phyloP scores from a whole-genome alignment of 1,140 invertebrate genomes.

The Drosophila sucinea region DNA sequence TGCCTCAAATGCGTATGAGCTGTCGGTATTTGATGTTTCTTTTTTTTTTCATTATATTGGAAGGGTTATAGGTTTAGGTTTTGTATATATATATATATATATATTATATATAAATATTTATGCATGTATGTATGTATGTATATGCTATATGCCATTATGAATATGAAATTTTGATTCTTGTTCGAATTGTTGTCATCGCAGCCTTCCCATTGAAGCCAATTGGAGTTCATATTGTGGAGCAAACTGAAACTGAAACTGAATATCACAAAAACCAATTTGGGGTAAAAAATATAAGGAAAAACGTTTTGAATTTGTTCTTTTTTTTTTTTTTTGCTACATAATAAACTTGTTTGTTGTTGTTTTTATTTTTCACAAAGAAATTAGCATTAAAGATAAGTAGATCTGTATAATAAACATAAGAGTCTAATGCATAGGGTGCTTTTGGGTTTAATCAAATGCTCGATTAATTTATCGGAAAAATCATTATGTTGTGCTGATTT shows the following conservation, averaged over 20 bases:
- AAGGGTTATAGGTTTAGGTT: slow-evolving; percentile 53
- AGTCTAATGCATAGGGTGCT: slow-evolving; percentile 64
- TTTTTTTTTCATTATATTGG: slow-evolving; percentile 35
- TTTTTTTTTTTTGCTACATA: slow-evolving; percentile 66
- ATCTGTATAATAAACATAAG: slow-evolving; percentile 77
- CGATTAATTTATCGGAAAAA: slow-evolving; percentile 66
- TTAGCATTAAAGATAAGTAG: slow-evolving; percentile 69
- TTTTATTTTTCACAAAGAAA: slow-evolving; percentile 74
- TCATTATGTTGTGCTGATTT: slow-evolving; percentile 69
- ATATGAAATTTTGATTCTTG: slow-evolving; percentile 78
- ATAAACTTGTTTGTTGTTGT: slow-evolving; percentile 72
- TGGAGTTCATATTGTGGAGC: slow-evolving; percentile 42
- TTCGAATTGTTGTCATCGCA: slow-evolving; percentile 62
- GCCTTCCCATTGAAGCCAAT: slow-evolving; percentile 76
- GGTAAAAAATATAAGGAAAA: slow-evolving; percentile 47
- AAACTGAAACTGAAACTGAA: slow-evolving; percentile 29
- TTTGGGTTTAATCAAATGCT: slow-evolving; percentile 63
- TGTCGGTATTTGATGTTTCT: slow-evolving; percentile 36
- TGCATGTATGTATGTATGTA: slow-evolving; percentile 36
- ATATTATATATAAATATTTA: slow-evolving; percentile 38
- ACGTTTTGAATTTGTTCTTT: slow-evolving; percentile 24
- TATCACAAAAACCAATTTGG: slow-evolving; percentile 14
- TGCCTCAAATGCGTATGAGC: slow-evolving; percentile 58
- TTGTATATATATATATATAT: slow-evolving; percentile 26
- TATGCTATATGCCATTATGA: slow-evolving; percentile 59